Percentiles rank a stretch among this genome's conserved stretches.
Conservation (phyloP, 2,797 vertebrate genomes). For the Lepilemur septentrionalis region DNA sequence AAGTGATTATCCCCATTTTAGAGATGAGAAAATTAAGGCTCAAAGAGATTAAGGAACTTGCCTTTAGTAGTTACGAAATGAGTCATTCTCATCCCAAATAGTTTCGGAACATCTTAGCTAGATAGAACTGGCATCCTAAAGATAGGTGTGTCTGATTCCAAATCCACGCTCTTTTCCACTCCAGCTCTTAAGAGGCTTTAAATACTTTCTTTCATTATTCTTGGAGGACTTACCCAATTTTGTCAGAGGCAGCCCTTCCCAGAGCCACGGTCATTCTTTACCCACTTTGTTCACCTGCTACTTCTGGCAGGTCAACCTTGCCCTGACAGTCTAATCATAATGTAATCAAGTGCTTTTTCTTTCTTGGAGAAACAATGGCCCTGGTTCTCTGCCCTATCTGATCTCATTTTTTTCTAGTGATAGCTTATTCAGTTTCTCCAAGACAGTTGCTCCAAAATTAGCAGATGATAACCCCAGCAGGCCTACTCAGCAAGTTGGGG, state of each 20-base stretch:
- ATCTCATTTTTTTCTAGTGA: slow-evolving; percentile 35
- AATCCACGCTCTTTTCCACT: background rate
- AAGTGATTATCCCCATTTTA: background rate
- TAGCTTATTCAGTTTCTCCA: slow-evolving; percentile 64
- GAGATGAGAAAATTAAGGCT: background rate
- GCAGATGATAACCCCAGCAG: slow-evolving; percentile 10
- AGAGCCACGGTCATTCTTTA: background rate
- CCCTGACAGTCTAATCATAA: slow-evolving; percentile 1
- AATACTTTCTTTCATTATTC: background rate
- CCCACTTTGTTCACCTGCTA: background rate
- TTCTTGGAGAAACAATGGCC: slow-evolving; percentile 5
- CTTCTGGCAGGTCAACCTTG: background rate
- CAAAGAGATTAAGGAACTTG: background rate
- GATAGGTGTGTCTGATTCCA: background rate
- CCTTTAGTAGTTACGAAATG: background rate
- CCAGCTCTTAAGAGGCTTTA: background rate
- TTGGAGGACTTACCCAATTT: background rate
- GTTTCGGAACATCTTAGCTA: background rate
- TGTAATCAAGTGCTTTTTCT: background rate
- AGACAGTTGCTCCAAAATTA: slow-evolving; percentile 25
- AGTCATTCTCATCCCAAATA: background rate
- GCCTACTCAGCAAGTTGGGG: background rate
- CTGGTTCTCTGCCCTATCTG: slow-evolving; percentile 30
- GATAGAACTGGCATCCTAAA: background rate
- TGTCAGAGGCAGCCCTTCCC: background rate